A percentile compares a stretch with the other conserved stretches of the same genome.
phyloP scores from a whole-genome alignment of 2,113 vertebrate species.

The Hiodon tergisus region DNA sequence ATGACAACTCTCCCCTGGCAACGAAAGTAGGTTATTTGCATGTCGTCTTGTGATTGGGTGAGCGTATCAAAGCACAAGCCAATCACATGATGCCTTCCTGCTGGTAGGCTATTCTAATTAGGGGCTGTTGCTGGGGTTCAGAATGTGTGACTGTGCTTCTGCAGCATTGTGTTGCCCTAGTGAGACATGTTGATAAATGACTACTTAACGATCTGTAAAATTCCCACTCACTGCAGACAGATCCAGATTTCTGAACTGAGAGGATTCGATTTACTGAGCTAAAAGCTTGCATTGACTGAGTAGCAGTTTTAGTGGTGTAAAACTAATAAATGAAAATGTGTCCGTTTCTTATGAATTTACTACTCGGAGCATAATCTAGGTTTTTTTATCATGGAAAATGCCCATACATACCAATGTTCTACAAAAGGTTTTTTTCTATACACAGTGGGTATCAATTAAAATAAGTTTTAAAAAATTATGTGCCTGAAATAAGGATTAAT shows the following conservation, averaged over 20 bases:
- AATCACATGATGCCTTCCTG: slow-evolving; percentile 76
- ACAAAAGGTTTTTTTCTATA: no score
- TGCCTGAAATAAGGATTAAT: no score
- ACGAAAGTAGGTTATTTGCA: slow-evolving; percentile 95
- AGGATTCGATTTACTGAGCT: slow-evolving; percentile 50
- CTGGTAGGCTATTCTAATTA: slow-evolving; percentile 99
- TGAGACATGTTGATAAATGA: slow-evolving; percentile 89
- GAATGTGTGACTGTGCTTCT: slow-evolving; percentile 80
- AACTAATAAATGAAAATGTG: background rate
- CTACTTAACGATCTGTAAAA: slow-evolving; percentile 85
- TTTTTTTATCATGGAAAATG: no score
- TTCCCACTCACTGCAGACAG: slow-evolving; percentile 73
- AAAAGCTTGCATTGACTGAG: slow-evolving; percentile 14
- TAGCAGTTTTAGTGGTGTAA: background rate
- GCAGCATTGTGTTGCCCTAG: slow-evolving; percentile 90
- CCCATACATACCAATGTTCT: no score
- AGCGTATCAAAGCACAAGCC: slow-evolving; percentile 68
- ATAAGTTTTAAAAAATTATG: no score
- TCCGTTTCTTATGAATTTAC: no score
- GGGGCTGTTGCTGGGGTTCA: slow-evolving; percentile 96
- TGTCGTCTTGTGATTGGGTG: slow-evolving; percentile 81
- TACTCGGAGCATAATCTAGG: no score
- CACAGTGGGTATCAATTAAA: no score
- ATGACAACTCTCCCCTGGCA: slow-evolving; percentile 92
- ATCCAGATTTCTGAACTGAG: slow-evolving; percentile 46